Percentiles rank a stretch among this genome's conserved stretches.
Conservation (phyloP, 2,797 vertebrate genomes). For the Hapalemur alaotrensis region DNA sequence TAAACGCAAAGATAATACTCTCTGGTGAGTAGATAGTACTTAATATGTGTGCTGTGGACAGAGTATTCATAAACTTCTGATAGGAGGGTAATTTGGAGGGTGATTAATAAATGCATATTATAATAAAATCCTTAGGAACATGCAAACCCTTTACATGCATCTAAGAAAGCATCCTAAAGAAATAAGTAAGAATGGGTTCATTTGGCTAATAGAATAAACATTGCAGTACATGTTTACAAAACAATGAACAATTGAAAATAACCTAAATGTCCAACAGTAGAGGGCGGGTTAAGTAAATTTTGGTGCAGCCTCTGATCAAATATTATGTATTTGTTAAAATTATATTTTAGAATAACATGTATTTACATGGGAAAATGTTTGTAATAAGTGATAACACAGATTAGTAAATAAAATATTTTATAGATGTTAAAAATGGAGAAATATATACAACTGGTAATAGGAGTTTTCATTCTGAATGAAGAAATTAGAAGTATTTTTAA, state of each 20-base stretch:
- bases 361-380: not conserved
- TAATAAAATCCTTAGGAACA: not conserved
- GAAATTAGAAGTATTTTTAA: not conserved
- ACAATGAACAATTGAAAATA: not conserved
- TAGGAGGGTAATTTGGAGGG: not conserved
- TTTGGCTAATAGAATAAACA: not conserved
- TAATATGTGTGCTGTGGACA: not conserved
- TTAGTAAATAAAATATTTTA: not conserved
- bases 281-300: not conserved
- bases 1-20: conserved; percentile 54
- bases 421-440: not conserved
- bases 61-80: conserved; percentile 13
- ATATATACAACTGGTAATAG: not conserved
- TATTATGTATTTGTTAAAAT: conserved; percentile 7
- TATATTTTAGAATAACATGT: conserved; percentile 16
- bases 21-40: not conserved
- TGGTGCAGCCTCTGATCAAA: not conserved
- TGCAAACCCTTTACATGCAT: not conserved
- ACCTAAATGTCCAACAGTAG: not conserved
- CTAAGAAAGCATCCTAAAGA: conserved; percentile 30
- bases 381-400: not conserved
- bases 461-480: conserved; percentile 12
- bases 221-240: not conserved
- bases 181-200: not conserved
- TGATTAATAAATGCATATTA: conserved; percentile 53